These are phyloP conservation scores for Indicator indicator DNA, from an alignment of 2,113 vertebrate genomes.

Conservation along the genomic window DNA sequence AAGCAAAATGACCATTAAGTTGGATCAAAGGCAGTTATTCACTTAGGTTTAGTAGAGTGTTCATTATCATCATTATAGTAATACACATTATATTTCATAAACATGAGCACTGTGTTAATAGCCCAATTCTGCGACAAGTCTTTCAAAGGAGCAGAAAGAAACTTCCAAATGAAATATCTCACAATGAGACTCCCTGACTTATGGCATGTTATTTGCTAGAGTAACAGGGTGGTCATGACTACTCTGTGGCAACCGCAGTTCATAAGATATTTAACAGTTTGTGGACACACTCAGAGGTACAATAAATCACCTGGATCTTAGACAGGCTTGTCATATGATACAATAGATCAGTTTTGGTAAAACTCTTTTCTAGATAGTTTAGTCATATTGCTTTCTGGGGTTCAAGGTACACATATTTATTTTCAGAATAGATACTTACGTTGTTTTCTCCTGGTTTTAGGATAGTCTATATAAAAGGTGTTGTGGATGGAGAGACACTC, in stretches of 20 bases:
- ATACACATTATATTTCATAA: conserved; percentile 2
- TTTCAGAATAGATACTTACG: neutral
- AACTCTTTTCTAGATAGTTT: neutral
- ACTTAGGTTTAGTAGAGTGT: conserved; percentile 41
- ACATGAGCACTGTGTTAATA: neutral
- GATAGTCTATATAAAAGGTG: neutral
- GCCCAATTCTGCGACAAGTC: neutral
- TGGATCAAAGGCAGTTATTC: conserved; percentile 48
- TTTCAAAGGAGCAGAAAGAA: neutral
- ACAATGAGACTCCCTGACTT: neutral
- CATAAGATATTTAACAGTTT: neutral
- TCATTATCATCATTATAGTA: conserved; percentile 18
- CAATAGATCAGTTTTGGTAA: neutral
- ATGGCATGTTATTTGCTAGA: neutral
- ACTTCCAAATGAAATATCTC: neutral
- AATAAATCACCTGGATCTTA: neutral
- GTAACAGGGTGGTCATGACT: too few relatives aligned
- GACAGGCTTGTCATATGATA: neutral
- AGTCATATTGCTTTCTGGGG: accelerated
- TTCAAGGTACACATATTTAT: neutral
- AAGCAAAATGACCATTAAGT: conserved; percentile 24
- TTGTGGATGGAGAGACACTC: neutral
- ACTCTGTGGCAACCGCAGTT: neutral
- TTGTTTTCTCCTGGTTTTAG: neutral
- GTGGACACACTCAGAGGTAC: too few relatives aligned